These are phyloP conservation scores for Philopedon plagiatum DNA, from an alignment of 2,888 invertebrate genomes.

Conservation along the genomic window DNA sequence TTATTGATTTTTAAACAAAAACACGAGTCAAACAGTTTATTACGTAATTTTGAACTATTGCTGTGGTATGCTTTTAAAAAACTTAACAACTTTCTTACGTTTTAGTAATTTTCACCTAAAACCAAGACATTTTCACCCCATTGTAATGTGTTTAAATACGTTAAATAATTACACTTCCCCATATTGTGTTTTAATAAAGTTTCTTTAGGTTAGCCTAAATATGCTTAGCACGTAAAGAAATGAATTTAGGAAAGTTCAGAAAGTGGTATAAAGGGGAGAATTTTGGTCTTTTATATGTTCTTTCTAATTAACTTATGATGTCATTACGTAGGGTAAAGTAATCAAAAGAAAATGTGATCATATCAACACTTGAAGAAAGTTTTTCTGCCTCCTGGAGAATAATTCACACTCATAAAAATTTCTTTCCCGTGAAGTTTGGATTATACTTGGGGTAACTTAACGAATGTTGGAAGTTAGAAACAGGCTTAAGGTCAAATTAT, in stretches of 20 bases:
- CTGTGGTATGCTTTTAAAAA: too few species aligned
- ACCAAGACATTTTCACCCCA: not conserved
- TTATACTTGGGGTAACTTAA: not conserved
- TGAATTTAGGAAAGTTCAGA: not conserved
- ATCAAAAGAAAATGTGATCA: conserved; percentile 1
- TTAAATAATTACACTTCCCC: not conserved
- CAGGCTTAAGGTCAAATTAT: too few species aligned
- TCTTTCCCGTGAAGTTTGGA: not conserved
- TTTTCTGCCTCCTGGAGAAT: not conserved
- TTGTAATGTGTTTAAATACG: not conserved
- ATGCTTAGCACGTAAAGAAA: conserved; percentile 9
- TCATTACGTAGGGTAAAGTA: conserved; percentile 12
- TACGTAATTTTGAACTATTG: too few species aligned
- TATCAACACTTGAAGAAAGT: not conserved
- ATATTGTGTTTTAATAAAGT: not conserved
- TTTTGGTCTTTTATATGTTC: conserved; percentile 12
- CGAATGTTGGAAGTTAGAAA: too few species aligned
- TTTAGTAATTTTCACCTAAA: not conserved
- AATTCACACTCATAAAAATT: not conserved
- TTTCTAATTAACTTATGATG: conserved; percentile 10
- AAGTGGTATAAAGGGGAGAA: conserved; percentile 6
- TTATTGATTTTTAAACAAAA: too few species aligned
- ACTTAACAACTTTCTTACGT: too few species aligned
- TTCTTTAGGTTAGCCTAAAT: not conserved
- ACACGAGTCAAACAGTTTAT: too few species aligned